phyloP scores from a whole-genome alignment of 23 tunicate species.

The Phallusia fumigata region DNA sequence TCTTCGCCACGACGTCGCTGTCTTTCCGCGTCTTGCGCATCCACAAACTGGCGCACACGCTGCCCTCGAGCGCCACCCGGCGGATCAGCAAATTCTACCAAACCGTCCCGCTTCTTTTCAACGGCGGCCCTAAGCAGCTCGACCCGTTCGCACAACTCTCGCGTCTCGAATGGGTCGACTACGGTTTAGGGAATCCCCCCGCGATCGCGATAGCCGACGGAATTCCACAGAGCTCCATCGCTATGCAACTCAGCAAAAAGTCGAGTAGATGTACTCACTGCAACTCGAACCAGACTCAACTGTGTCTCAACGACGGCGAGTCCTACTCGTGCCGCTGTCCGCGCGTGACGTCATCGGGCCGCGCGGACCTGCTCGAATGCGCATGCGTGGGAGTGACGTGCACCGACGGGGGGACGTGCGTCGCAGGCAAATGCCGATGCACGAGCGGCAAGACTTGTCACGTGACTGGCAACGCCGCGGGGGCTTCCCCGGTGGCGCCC shows the following conservation, averaged over 20 bases:
- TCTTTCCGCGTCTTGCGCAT: constrained; percentile 57
- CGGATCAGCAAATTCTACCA: neutral
- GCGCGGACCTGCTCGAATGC: neutral
- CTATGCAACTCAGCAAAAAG: neutral
- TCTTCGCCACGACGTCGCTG: constrained; percentile 45
- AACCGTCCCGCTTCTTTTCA: neutral
- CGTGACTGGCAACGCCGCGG: neutral
- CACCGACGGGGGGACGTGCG: neutral
- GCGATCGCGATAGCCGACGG: neutral
- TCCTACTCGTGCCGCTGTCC: constrained; percentile 8
- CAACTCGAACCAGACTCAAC: neutral
- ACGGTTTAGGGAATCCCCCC: constrained; percentile 3
- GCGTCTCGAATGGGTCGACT: neutral
- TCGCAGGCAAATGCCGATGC: neutral
- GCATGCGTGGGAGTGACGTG: neutral
- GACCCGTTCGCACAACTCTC: neutral
- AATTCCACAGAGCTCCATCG: neutral
- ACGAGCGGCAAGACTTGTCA: neutral
- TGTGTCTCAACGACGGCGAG: constrained; percentile 2
- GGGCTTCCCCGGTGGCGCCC: neutral
- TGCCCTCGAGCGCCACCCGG: neutral
- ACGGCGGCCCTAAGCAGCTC: neutral
- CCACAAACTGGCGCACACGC: constrained; percentile 57
- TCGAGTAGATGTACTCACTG: constrained; percentile 5
- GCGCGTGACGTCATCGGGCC: neutral